Conservation (phyloP, 2,888 invertebrate genomes). For the Pterostichus niger region DNA sequence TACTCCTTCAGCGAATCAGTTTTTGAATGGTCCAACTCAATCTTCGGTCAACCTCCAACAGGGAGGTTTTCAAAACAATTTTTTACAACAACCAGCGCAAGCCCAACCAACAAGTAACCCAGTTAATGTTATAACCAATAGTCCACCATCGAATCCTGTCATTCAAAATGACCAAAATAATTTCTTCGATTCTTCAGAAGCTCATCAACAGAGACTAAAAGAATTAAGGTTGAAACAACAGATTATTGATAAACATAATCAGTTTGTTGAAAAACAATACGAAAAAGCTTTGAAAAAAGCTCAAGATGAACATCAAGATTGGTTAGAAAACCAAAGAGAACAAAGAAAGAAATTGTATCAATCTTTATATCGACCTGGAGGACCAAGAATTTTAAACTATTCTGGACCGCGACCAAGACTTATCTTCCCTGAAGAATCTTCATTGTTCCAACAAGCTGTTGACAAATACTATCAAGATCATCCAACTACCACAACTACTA, state of each 20-base stretch:
- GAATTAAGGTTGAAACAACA: conserved; percentile 86
- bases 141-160: conserved; percentile 69
- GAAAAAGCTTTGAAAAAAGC: conserved; percentile 89
- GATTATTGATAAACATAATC: conserved; percentile 87
- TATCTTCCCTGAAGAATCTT: conserved; percentile 82
- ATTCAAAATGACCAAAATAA: conserved; percentile 71
- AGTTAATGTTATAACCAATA: conserved; percentile 24
- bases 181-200: conserved; percentile 79
- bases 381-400: conserved; percentile 72
- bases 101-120: conserved; percentile 62
- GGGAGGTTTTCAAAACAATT: conserved; percentile 59
- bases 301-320: conserved; percentile 85
- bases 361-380: conserved; percentile 74
- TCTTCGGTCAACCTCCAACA: conserved; percentile 17
- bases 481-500: conserved; percentile 84
- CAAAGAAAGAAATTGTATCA: conserved; percentile 79
- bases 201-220: conserved; percentile 83
- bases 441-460: conserved; percentile 83
- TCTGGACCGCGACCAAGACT: conserved; percentile 76
- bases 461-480: conserved; percentile 84
- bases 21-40: conserved; percentile 48
- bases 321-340: conserved; percentile 84
- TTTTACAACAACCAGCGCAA: conserved; percentile 66
- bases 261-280: conserved; percentile 89
- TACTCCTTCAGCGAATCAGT: conserved; percentile 44